Evolutionary conservation across 2,797 vertebrate species (phyloP), one percentile per base, ranked within the genome.

Genomic region (Rhabdomys pumilio): DNA sequence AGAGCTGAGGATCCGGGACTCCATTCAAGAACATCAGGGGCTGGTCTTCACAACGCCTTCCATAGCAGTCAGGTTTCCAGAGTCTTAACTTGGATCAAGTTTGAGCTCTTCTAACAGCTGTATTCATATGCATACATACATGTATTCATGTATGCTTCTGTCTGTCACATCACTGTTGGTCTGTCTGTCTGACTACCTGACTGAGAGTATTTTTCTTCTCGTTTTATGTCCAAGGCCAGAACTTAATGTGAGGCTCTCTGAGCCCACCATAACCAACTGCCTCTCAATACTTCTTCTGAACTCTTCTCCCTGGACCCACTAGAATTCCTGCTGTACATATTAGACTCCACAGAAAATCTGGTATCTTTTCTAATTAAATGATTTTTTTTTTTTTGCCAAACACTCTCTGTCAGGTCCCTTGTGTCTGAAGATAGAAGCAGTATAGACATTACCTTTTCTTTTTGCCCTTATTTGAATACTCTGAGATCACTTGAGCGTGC

Each of bases 321-420:
- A 44, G 57, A 85, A 79, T 93, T n/a, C 63, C 59, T 77, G 83
- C 75, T 89, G 15, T 69, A 93, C 11, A 3, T 53, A 63, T 69
- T 65, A 84, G 65, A 88, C 65, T 75, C 44, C 53, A 79, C 15
- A 88, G 65, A 90, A 69, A 90, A 67, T 19, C 2, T 38, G 50
- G 2, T 47, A 15, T 44, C 76, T 91, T 93, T 89, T 79, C 80
- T 85, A 63, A 96, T 65, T 26, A 75, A 85, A 59, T 86, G 2
- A 69, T 34, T 90, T 95, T 17, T 84, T 88, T 87, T 65, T n/a
- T 12, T 85, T 89, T 88, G 50, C 34, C 77, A 92, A 69, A 94
- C 20, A 86, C 34, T 88, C 77, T 88, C 44, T 82, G 44, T 65
- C 69, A 63, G 67, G 57, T 59, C 47, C 31, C 31, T 38, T 90